These are phyloP conservation scores for Sebastes kiyomatsui DNA, from an alignment of 2,797 vertebrate species.

Conservation along the genomic window DNA sequence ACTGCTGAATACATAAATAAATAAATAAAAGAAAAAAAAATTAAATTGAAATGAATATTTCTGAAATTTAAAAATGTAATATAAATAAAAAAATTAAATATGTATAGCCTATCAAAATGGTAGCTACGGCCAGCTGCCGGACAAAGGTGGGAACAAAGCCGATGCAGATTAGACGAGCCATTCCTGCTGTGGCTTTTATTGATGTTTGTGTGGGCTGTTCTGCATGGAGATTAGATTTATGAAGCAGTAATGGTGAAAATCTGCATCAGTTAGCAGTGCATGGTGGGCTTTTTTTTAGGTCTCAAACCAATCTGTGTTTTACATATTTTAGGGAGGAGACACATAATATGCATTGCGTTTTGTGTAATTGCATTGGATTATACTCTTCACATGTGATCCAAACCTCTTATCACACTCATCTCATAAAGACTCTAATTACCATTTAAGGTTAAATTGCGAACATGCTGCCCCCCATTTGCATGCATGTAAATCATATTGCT, in stretches of 20 bases:
- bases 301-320: not conserved
- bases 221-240: not conserved
- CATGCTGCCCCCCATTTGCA: conserved; percentile 6
- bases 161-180: not conserved
- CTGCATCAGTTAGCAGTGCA: not conserved
- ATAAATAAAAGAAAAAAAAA: not conserved
- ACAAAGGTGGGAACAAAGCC: not conserved
- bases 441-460: conserved; percentile 9
- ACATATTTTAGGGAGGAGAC: conserved; percentile 18
- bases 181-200: not conserved
- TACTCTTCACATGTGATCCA: not conserved
- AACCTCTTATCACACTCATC: conserved; percentile 13
- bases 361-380: conserved; percentile 17
- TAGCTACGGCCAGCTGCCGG: not conserved
- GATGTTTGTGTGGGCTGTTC: not conserved
- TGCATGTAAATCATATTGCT: conserved; percentile 9
- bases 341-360: not conserved
- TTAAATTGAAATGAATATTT: not conserved
- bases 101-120: too few species aligned
- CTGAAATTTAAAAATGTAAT: not conserved
- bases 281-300: not conserved
- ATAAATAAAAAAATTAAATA: not conserved
- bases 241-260: not conserved
- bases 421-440: conserved; percentile 26
- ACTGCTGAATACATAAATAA: not conserved